Evolutionary conservation across 2,797 vertebrate genomes (phyloP).

Genomic region (Aythya fuligula): DNA sequence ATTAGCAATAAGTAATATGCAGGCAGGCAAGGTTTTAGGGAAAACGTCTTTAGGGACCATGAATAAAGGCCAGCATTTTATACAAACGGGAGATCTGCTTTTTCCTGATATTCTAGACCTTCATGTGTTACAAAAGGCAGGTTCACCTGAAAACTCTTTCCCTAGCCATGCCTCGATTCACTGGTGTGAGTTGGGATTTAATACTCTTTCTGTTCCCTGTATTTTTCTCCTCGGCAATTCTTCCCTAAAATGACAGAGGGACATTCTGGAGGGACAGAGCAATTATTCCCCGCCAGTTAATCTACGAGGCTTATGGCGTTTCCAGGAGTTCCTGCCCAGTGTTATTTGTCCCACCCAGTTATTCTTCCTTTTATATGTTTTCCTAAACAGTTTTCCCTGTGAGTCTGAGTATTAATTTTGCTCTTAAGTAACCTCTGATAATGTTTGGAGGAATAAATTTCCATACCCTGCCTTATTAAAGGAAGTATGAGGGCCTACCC

Average conservation of each 20-base stretch:
- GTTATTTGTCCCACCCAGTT: neutral
- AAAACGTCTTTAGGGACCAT: neutral
- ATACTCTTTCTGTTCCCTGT: neutral
- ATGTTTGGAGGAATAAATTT: conserved; percentile 20
- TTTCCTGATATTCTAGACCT: conserved; percentile 13
- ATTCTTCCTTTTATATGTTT: neutral
- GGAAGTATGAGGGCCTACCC: neutral
- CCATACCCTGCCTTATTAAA: neutral
- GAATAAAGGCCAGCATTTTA: neutral
- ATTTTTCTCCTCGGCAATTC: neutral
- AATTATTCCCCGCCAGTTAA: neutral
- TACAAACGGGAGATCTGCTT: neutral
- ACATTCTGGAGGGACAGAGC: neutral
- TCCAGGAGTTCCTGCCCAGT: neutral
- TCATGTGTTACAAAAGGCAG: neutral
- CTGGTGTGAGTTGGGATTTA: neutral
- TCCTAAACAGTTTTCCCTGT: neutral
- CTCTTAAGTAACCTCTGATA: neutral
- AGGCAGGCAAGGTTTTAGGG: neutral
- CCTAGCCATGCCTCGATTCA: neutral
- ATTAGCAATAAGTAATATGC: neutral
- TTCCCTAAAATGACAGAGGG: neutral
- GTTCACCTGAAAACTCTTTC: neutral
- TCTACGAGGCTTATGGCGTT: neutral
- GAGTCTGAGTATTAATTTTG: conserved; percentile 15